Evolutionary conservation across 2,888 invertebrate genomes (phyloP).

Genomic region (Conchocele bisecta): DNA sequence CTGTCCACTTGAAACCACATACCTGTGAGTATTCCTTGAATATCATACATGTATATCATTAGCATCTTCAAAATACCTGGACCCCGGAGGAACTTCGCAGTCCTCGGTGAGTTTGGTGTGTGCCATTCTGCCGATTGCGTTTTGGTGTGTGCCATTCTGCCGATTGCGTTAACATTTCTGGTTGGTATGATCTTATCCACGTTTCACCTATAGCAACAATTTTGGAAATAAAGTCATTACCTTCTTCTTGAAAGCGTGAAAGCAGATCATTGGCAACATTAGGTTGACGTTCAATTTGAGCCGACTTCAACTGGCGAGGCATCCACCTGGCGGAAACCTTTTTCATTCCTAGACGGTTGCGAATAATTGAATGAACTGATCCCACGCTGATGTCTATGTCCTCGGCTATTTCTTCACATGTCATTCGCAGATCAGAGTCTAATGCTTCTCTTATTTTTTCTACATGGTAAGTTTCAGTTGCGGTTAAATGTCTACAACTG

Average conservation of each 20-base stretch:
- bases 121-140: too few relatives aligned
- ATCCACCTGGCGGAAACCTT: neutral
- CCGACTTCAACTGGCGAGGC: neutral
- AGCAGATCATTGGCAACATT: neutral
- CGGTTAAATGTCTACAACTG: too few relatives aligned
- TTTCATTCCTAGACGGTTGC: neutral
- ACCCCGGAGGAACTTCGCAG: neutral
- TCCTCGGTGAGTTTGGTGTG: neutral
- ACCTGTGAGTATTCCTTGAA: neutral
- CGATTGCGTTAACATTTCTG: neutral
- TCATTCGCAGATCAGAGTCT: neutral
- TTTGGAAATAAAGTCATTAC: neutral
- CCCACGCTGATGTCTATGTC: neutral
- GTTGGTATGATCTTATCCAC: neutral
- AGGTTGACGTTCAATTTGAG: neutral
- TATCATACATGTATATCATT: too few relatives aligned
- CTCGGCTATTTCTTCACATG: constrained; percentile 2
- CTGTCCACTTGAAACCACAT: neutral
- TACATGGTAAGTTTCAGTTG: too few relatives aligned
- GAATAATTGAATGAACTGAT: constrained; percentile 4
- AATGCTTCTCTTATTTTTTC: neutral
- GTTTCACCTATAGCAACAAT: neutral
- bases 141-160: neutral
- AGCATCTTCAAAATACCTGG: neutral
- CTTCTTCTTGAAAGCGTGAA: constrained; percentile 1